Conservation (phyloP, 2,797 vertebrate species). For the Hypotaenidia philippensis region DNA sequence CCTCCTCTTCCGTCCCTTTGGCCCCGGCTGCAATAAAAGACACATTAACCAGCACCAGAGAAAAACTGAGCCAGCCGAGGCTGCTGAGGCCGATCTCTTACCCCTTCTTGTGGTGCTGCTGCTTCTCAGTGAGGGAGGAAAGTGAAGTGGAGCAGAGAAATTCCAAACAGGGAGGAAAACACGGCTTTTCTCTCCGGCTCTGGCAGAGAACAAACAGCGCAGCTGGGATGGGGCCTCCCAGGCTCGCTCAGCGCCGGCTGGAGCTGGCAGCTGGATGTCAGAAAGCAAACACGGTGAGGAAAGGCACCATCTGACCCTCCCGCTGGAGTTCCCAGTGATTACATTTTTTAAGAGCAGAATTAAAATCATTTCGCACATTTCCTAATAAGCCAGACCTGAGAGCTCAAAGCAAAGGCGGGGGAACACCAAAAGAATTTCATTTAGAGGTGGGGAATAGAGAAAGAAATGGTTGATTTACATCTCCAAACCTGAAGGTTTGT, state of each 20-base stretch:
- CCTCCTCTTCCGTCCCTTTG: conserved; percentile 34
- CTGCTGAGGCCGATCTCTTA: accelerated
- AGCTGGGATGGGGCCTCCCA: neutral
- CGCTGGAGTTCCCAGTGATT: neutral
- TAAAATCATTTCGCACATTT: neutral
- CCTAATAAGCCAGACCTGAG: accelerated
- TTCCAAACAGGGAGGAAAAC: neutral
- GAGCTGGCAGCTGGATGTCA: conserved; percentile 29
- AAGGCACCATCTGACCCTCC: conserved; percentile 43
- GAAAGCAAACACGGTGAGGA: conserved; percentile 12
- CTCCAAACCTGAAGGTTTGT: neutral
- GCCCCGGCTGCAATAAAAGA: neutral
- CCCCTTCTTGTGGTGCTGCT: neutral
- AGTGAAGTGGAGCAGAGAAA: neutral
- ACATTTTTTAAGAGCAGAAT: neutral
- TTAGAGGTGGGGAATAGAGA: neutral
- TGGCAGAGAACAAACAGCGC: neutral
- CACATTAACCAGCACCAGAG: conserved; percentile 28
- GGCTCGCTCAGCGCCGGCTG: neutral
- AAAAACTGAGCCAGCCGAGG: neutral
- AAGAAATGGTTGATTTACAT: neutral
- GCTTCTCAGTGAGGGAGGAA: neutral
- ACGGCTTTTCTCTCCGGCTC: neutral
- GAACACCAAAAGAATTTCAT: neutral
- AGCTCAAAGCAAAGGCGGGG: neutral